Evolutionary conservation across 2,797 vertebrate genomes (phyloP), one percentile per base, ranked within the genome.

Genomic region (Podargus strigoides): DNA sequence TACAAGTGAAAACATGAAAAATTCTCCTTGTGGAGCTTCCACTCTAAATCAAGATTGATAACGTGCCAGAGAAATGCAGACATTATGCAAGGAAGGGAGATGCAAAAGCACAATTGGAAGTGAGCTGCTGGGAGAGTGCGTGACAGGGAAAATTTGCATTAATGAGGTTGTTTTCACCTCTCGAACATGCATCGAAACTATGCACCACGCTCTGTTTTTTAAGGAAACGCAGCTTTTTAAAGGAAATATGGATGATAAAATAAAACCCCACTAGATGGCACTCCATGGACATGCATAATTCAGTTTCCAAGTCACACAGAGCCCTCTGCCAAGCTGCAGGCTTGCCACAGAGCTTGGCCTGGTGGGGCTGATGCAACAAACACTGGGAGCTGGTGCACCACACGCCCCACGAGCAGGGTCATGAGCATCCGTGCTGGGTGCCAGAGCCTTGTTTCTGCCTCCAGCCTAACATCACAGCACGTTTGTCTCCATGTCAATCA

Each of bases 231-330:
- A 12, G 52, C 3, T 62, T 39, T 59, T 24, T 26, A 4, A 14
- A 50, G 79, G 62, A 28, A 47, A 37, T 15, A 1, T 0, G 27
- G 69, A 0, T 14, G 24, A 19, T 19, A 22, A 58, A 74, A 10
- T 8, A 16, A 70, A 82, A 59, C 2, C 63, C 96, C 96, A 90
- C 95, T 96, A 97, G 96, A 94, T 95, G 96, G 96, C 95, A 90
- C 86, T 92, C 74, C 20, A 21, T 1, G 92, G 92, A 89, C 90
- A 49, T 1, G 12, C 83, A 92, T 28, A 3, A 12, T 8, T 73
- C 87, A 3, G 36, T 14, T 1, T 5, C 34, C 46, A 23, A 27
- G 1, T 7, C 23, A 3, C 0, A 5, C 42, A 4, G 47, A 47
- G 67, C 52, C 44, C 30, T 5, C 27, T 27, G 34, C 77, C 81